Evolutionary conservation across 2,888 invertebrate species (phyloP).

Genomic region (Morpho achilles): DNA sequence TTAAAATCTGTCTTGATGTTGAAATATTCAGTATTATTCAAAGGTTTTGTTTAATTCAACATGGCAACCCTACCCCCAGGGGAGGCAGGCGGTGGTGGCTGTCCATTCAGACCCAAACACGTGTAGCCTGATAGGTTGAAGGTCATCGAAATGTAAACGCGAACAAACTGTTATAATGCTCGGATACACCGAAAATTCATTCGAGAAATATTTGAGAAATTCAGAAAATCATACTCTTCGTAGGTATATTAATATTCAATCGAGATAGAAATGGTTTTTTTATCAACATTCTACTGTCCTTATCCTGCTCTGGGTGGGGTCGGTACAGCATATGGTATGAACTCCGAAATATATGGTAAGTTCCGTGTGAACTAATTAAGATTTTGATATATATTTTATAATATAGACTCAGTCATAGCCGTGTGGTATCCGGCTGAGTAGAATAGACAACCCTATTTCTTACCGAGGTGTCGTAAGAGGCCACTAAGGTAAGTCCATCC

Average conservation of each 20-base stretch:
- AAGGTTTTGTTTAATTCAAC: conserved; percentile 12
- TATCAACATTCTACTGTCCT: no score
- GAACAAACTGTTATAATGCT: conserved; percentile 14
- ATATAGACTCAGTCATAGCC: no score
- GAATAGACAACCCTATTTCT: no score
- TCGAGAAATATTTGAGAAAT: conserved; percentile 2
- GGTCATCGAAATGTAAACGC: conserved; percentile 27
- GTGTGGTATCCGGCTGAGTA: no score
- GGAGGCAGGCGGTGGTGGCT: conserved; percentile 31
- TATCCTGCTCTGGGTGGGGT: no score
- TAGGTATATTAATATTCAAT: not conserved
- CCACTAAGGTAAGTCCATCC: no score
- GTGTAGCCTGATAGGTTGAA: conserved; percentile 41
- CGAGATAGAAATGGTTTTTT: no score
- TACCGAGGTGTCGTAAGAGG: no score
- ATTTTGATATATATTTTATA: no score
- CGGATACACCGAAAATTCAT: not conserved
- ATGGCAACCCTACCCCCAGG: conserved; percentile 27
- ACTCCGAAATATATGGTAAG: no score
- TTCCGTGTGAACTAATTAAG: no score
- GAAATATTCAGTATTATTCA: conserved; percentile 6
- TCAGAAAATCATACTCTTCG: not conserved
- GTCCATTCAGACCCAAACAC: conserved; percentile 43
- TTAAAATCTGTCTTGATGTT: not conserved
- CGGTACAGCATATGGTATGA: no score